Evolutionary conservation across 2,797 vertebrate genomes (phyloP).

Genomic region (Morelia viridis): DNA sequence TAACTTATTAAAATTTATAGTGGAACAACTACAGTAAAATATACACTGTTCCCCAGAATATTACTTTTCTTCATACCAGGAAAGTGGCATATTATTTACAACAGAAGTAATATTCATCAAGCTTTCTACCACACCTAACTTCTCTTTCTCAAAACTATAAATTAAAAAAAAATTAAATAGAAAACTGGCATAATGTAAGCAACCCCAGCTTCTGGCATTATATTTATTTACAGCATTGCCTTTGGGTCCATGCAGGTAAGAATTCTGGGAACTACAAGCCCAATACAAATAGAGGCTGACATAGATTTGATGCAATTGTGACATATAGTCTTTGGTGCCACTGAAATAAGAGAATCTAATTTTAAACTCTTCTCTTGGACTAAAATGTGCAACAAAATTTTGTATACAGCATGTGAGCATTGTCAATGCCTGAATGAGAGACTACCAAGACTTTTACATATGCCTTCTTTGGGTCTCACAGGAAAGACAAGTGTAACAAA

Average conservation of each 20-base stretch:
- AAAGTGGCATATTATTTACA: background rate
- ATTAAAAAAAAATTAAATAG: background rate
- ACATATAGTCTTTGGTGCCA: background rate
- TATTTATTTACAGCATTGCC: background rate
- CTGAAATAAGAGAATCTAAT: background rate
- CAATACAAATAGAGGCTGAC: background rate
- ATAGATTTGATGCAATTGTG: background rate
- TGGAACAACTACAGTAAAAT: background rate
- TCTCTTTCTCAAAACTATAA: background rate
- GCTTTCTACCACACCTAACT: background rate
- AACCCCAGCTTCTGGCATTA: background rate
- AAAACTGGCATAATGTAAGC: background rate
- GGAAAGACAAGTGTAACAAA: background rate
- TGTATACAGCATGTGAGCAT: background rate
- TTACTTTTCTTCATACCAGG: background rate
- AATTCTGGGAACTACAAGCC: background rate
- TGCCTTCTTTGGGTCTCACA: background rate
- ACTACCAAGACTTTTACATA: background rate
- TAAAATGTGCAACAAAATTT: background rate
- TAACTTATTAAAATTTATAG: background rate
- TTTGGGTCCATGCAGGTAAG: background rate
- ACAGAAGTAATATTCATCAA: background rate
- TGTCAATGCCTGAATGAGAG: background rate
- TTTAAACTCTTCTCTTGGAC: background rate
- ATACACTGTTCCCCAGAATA: background rate